Percentiles rank a stretch among this genome's conserved stretches.
These are phyloP conservation scores for Amyelois transitella DNA, from an alignment of 1,140 invertebrate species.

Conservation along the genomic window DNA sequence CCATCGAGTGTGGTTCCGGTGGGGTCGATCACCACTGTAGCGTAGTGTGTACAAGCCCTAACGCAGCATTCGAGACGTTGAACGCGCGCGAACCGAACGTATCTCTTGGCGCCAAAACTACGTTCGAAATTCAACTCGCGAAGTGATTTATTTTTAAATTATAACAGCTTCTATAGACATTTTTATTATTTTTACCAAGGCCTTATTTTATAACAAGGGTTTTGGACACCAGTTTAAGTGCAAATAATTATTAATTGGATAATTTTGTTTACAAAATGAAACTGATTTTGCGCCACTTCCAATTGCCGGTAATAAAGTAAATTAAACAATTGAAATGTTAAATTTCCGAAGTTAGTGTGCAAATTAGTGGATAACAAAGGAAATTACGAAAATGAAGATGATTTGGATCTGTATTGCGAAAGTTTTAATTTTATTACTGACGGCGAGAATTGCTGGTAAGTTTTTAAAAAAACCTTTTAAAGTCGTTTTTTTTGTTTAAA, in stretches of 20 bases:
- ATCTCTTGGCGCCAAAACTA: conserved; percentile 33
- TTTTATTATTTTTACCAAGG: neutral
- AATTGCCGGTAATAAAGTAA: neutral
- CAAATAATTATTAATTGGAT: neutral
- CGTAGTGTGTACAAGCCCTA: conserved; percentile 49
- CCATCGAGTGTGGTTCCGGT: conserved; percentile 70
- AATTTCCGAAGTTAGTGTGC: neutral
- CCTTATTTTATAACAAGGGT: neutral
- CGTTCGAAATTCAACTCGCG: conserved; percentile 6
- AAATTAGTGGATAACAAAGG: conserved; percentile 14
- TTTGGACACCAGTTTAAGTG: neutral
- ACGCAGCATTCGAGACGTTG: conserved; percentile 45
- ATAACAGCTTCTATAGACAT: neutral
- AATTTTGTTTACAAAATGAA: conserved; percentile 1
- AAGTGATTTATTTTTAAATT: conserved; percentile 1
- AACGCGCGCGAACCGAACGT: conserved; percentile 30
- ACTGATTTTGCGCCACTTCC: neutral
- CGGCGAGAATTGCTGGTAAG: conserved; percentile 11
- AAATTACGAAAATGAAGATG: conserved; percentile 25
- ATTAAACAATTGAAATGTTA: neutral
- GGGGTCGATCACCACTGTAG: conserved; percentile 62
- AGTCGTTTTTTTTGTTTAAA: neutral
- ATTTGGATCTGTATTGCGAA: conserved; percentile 1
- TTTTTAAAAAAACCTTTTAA: too few species aligned
- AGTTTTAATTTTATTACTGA: conserved; percentile 4